A percentile compares a stretch with the other conserved stretches of the same genome.
Conservation (phyloP, 2,113 vertebrate species). For the Mesocricetus auratus region DNA sequence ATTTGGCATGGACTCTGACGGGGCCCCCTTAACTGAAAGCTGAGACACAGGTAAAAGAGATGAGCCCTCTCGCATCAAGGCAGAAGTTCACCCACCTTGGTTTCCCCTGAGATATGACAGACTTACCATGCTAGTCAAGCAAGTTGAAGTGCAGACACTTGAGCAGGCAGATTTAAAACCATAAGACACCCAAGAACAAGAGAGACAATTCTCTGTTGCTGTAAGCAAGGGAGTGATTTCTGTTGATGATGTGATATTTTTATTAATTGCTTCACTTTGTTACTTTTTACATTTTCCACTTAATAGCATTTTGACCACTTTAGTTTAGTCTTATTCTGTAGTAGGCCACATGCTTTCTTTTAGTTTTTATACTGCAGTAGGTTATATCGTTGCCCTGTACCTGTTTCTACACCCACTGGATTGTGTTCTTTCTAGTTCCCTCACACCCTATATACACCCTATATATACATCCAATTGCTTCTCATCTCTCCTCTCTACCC, state of each 20-base stretch:
- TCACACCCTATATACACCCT: no score
- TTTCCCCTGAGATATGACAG: background rate
- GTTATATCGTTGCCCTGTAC: rapidly evolving
- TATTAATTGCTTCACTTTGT: background rate
- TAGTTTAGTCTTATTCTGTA: background rate
- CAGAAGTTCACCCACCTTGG: background rate
- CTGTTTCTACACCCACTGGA: no score
- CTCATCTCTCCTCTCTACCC: no score
- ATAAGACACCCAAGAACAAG: background rate
- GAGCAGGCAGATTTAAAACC: background rate
- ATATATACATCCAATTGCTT: background rate
- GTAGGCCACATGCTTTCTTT: background rate
- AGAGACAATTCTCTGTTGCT: background rate
- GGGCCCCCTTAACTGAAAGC: background rate
- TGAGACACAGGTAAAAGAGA: background rate
- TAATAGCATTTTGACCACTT: background rate
- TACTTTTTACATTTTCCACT: background rate
- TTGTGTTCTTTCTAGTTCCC: background rate
- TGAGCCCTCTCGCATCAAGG: background rate
- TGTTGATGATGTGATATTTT: background rate
- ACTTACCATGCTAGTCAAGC: background rate
- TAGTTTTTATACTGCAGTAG: background rate
- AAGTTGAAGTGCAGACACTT: background rate
- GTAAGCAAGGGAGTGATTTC: background rate
- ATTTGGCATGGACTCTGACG: background rate